These are phyloP conservation scores for Troides helena DNA, from an alignment of 2,888 invertebrate genomes.

Conservation along the genomic window DNA sequence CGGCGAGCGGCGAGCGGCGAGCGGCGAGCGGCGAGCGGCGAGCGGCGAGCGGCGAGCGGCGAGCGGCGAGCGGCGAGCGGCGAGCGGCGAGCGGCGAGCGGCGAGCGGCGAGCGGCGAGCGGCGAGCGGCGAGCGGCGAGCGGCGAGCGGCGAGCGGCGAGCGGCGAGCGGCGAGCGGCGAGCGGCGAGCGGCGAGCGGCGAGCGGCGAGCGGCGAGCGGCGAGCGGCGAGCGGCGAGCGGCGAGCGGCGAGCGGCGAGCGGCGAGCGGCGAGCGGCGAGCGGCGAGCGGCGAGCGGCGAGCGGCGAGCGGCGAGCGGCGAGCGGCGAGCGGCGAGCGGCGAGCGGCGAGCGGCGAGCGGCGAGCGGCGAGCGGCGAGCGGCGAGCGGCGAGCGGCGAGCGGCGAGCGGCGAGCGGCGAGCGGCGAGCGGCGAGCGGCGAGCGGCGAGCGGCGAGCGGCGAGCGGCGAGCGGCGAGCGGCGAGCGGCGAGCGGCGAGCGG, in stretches of 20 bases:
- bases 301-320: conserved; percentile 68
- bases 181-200: conserved; percentile 68
- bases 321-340: conserved; percentile 68
- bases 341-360: conserved; percentile 73
- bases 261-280: conserved; percentile 70
- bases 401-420: conserved; percentile 70
- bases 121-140: conserved; percentile 70
- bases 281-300: conserved; percentile 72
- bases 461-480: conserved; percentile 68
- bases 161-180: conserved; percentile 68
- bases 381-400: conserved; percentile 68
- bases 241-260: conserved; percentile 68
- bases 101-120: conserved; percentile 68
- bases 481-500: conserved; percentile 73
- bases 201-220: conserved; percentile 73
- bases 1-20: conserved; percentile 72
- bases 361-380: conserved; percentile 70
- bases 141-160: conserved; percentile 72
- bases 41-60: conserved; percentile 68
- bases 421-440: conserved; percentile 72
- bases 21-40: conserved; percentile 68
- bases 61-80: conserved; percentile 73
- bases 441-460: conserved; percentile 68
- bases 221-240: conserved; percentile 70
- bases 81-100: conserved; percentile 70